Evolutionary conservation across 2,797 vertebrate species (phyloP).

Genomic region (Mormyrops boulengeri): DNA sequence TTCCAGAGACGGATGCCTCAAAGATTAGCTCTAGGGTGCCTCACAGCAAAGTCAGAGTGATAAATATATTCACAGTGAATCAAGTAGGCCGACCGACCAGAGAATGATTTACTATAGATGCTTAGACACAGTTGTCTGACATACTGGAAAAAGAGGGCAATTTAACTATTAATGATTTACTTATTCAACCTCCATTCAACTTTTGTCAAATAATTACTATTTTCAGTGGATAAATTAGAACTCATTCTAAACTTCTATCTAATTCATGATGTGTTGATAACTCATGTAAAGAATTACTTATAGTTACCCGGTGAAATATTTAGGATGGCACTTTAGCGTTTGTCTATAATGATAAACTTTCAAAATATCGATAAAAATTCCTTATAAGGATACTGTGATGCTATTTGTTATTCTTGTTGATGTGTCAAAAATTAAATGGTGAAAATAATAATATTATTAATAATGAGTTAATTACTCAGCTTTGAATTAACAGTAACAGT

Average conservation of each 20-base stretch:
- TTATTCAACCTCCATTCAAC: background rate
- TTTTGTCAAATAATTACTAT: background rate
- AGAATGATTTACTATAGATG: background rate
- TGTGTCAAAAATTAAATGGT: background rate
- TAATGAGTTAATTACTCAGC: background rate
- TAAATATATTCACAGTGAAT: background rate
- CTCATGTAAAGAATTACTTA: background rate
- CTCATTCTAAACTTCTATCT: background rate
- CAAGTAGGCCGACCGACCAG: background rate
- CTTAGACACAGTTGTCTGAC: background rate
- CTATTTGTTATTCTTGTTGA: background rate
- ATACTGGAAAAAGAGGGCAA: background rate
- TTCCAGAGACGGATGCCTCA: background rate
- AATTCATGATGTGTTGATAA: background rate
- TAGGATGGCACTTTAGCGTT: background rate
- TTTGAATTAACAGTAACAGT: background rate
- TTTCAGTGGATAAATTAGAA: background rate
- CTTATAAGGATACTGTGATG: background rate
- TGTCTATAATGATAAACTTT: background rate
- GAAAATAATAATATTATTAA: background rate
- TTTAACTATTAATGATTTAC: background rate
- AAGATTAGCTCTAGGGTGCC: background rate
- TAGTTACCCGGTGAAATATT: background rate
- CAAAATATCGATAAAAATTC: background rate
- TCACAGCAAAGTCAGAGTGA: background rate